These are phyloP conservation scores for Nannobrachium achirus DNA, from an alignment of 2,113 vertebrate species.

Conservation along the genomic window DNA sequence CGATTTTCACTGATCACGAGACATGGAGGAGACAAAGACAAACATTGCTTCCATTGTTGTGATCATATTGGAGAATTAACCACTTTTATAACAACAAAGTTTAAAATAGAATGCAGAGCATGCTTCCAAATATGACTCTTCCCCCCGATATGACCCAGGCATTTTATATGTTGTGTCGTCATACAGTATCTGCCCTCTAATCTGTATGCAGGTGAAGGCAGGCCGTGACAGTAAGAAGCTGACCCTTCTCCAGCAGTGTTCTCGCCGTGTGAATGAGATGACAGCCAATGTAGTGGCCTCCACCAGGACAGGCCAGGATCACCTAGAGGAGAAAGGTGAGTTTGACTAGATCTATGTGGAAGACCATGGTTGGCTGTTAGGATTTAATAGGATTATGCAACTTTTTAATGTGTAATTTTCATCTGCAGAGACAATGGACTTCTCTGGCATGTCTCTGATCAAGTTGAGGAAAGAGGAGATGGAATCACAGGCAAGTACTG, in stretches of 20 bases:
- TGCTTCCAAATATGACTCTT: too few species aligned
- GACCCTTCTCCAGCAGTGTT: conserved; percentile 89
- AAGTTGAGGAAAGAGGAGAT: conserved; percentile 96
- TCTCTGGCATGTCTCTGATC: conserved; percentile 95
- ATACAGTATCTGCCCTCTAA: neutral
- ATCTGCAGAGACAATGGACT: conserved; percentile 92
- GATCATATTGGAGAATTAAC: too few species aligned
- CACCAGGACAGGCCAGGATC: conserved; percentile 90
- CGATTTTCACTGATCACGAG: too few species aligned
- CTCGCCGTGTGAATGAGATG: conserved; percentile 91
- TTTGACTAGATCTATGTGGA: neutral
- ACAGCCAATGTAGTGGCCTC: conserved; percentile 93
- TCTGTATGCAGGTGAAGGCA: conserved; percentile 87
- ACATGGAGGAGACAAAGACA: too few species aligned
- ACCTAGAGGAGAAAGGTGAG: conserved; percentile 91
- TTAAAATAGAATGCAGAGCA: neutral
- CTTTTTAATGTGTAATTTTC: neutral
- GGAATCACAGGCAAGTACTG: conserved; percentile 88
- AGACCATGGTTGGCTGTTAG: neutral
- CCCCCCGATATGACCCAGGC: too few species aligned
- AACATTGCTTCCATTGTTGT: neutral
- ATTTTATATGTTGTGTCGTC: too few species aligned
- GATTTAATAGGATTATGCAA: neutral
- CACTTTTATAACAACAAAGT: neutral
- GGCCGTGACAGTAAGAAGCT: conserved; percentile 87